Evolutionary conservation across 2,113 vertebrate species (phyloP).

Genomic region (Dasyurus viverrinus): DNA sequence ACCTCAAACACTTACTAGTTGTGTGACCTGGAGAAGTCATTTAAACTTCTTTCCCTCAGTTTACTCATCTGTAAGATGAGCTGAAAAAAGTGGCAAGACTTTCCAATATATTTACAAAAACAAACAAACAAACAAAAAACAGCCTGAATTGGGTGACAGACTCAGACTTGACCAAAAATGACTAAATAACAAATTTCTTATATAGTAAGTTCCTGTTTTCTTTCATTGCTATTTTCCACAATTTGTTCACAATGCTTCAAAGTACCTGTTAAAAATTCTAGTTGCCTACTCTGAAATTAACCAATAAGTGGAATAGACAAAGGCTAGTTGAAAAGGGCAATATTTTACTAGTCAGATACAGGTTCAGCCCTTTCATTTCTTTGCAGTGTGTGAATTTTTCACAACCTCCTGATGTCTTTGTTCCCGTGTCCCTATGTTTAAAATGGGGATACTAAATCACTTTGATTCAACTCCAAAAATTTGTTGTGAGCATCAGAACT

Average conservation of each 20-base stretch:
- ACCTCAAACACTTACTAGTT: too few relatives aligned
- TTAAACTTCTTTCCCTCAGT: not conserved
- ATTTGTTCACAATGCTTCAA: not conserved
- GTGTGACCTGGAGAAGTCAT: not conserved
- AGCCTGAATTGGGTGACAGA: too few relatives aligned
- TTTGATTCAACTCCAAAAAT: not conserved
- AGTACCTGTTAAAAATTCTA: not conserved
- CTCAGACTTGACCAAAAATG: too few relatives aligned
- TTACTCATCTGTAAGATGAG: not conserved
- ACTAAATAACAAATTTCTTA: not conserved
- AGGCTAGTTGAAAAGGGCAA: not conserved
- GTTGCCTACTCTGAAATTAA: not conserved
- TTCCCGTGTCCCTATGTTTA: not conserved
- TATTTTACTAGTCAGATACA: not conserved
- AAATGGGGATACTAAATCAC: not conserved
- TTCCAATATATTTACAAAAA: too few relatives aligned
- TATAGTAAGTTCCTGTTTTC: not conserved
- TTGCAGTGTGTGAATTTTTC: too few relatives aligned
- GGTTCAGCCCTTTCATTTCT: not conserved
- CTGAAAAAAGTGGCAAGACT: not conserved
- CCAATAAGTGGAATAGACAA: not conserved
- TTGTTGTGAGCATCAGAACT: not conserved
- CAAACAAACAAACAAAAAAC: too few relatives aligned
- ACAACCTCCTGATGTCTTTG: not conserved
- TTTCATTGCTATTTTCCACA: not conserved